Evolutionary conservation across 1,140 invertebrate genomes (phyloP).

Genomic region (Hyphantria cunea): DNA sequence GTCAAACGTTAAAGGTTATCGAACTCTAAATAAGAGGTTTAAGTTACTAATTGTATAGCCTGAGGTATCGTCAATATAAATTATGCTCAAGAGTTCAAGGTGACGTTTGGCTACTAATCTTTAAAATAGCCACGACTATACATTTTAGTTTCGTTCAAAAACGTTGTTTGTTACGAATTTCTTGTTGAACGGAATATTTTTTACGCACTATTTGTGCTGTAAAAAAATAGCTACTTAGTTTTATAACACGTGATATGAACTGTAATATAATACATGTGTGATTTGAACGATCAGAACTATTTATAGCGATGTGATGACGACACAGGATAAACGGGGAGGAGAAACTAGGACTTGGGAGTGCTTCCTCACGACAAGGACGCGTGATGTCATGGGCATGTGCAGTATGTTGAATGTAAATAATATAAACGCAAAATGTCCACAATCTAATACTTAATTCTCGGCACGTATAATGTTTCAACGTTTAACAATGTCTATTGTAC

Average conservation of each 20-base stretch:
- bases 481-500: slow-evolving; percentile 51
- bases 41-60: slow-evolving; percentile 40
- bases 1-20: slow-evolving; percentile 38
- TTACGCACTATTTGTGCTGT: background rate
- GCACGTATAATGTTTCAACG: slow-evolving; percentile 58
- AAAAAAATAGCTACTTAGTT: slow-evolving; percentile 21
- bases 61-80: slow-evolving; percentile 45
- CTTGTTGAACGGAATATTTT: no score
- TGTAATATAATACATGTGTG: slow-evolving; percentile 10
- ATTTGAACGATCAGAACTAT: slow-evolving; percentile 38
- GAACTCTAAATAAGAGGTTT: slow-evolving; percentile 43
- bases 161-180: no score
- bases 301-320: slow-evolving; percentile 67
- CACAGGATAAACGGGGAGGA: slow-evolving; percentile 67
- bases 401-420: slow-evolving; percentile 60
- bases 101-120: slow-evolving; percentile 32
- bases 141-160: slow-evolving; percentile 18
- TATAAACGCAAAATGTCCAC: slow-evolving; percentile 52
- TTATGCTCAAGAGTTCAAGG: slow-evolving; percentile 52
- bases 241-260: slow-evolving; percentile 16
- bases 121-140: slow-evolving; percentile 25
- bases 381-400: slow-evolving; percentile 70
- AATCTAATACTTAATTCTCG: slow-evolving; percentile 48
- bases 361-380: slow-evolving; percentile 74
- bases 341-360: slow-evolving; percentile 69